A percentile compares a stretch with the other conserved stretches of the same genome.
Conservation (phyloP, 92 coral and sea anemone genomes). For the Scolanthus callimorphus region DNA sequence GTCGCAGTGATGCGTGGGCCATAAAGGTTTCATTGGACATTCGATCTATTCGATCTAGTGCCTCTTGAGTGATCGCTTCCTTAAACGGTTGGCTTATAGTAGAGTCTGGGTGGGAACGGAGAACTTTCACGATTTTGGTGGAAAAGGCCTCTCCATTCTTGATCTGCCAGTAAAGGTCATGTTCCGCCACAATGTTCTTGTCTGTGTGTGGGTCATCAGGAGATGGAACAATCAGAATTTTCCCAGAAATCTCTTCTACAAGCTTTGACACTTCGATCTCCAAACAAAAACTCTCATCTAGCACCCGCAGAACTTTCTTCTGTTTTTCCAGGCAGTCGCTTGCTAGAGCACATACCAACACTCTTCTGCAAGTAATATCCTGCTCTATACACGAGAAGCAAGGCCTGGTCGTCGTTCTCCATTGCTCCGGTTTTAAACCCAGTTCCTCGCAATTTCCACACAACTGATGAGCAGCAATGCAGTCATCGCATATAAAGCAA, state of each 20-base stretch:
- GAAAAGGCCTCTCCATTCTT: conserved; percentile 20
- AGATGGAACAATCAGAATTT: conserved; percentile 1
- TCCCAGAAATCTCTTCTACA: background rate
- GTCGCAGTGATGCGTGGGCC: conserved; percentile 5
- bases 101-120: conserved; percentile 19
- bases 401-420: no score
- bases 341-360: conserved; percentile 11
- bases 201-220: conserved; percentile 6
- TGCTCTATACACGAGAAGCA: no score
- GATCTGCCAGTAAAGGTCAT: conserved; percentile 6
- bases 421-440: no score
- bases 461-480: no score
- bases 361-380: no score
- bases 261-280: background rate
- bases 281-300: background rate
- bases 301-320: conserved; percentile 6
- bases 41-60: conserved; percentile 6
- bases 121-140: conserved; percentile 15
- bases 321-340: conserved; percentile 12
- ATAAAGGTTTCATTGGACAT: conserved; percentile 17
- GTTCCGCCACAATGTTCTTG: conserved; percentile 7
- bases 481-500: no score
- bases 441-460: no score
- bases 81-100: conserved; percentile 11
- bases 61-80: conserved; percentile 21